Conservation (phyloP, 2,888 invertebrate species). For the Altica lythri region DNA sequence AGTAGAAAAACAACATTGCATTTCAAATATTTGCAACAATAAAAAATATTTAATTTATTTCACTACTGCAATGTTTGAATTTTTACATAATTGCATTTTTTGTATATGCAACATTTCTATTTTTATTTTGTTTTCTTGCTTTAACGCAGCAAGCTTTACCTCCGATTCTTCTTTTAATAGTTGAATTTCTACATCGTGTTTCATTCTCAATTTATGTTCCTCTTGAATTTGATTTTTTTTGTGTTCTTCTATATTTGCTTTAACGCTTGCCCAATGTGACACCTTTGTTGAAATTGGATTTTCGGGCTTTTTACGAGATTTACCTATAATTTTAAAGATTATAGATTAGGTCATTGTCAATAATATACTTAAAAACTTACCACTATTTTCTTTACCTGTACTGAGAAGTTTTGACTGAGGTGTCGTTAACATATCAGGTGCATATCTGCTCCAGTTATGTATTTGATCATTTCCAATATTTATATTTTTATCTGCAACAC, state of each 20-base stretch:
- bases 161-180: not conserved
- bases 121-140: constrained; percentile 1
- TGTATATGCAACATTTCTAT: not conserved
- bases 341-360: not conserved
- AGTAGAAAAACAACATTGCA: too few species aligned
- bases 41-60: too few species aligned
- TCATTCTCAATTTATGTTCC: not conserved
- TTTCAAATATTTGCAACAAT: too few species aligned
- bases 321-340: not conserved
- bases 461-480: too few species aligned
- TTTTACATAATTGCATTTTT: constrained; percentile 6
- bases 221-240: not conserved
- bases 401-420: not conserved
- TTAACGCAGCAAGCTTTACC: not conserved
- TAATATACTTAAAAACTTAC: constrained; percentile 2
- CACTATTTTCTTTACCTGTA: constrained; percentile 7
- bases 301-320: not conserved
- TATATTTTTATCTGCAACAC: not conserved
- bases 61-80: too few species aligned
- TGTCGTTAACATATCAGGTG: not conserved
- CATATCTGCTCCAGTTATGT: not conserved
- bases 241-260: not conserved
- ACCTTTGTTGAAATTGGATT: constrained; percentile 1
- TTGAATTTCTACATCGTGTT: not conserved
- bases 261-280: not conserved